Evolutionary conservation across 2,888 invertebrate species (phyloP).

Genomic region (Eristalis pertinax): DNA sequence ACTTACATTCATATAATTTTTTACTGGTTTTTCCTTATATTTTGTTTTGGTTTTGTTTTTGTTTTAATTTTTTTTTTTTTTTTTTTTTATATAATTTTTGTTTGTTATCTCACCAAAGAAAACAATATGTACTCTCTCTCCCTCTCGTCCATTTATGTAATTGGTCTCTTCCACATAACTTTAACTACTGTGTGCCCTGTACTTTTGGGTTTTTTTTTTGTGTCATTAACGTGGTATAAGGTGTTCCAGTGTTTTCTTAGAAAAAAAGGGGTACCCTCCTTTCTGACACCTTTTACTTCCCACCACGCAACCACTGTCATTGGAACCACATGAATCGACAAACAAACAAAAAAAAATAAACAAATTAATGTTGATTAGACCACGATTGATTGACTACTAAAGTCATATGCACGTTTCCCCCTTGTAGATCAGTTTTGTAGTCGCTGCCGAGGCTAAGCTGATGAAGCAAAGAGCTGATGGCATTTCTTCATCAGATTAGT

Average conservation of each 20-base stretch:
- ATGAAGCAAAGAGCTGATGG: too few relatives aligned
- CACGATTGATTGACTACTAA: not conserved
- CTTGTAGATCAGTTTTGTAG: not conserved
- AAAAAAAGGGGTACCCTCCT: conserved; percentile 48
- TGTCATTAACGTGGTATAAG: conserved; percentile 60
- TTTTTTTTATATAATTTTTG: conserved; percentile 56
- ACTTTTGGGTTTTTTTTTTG: conserved; percentile 37
- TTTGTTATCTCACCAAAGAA: conserved; percentile 58
- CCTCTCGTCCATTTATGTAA: conserved; percentile 46
- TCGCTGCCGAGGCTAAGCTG: too few relatives aligned
- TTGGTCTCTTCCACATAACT: conserved; percentile 44
- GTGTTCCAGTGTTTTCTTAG: conserved; percentile 38
- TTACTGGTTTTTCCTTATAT: conserved; percentile 61
- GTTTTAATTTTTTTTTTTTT: conserved; percentile 59
- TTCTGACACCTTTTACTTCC: conserved; percentile 39
- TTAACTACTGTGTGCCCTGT: conserved; percentile 43
- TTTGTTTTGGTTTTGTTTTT: conserved; percentile 68
- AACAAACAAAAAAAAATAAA: conserved; percentile 20
- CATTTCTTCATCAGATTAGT: not conserved
- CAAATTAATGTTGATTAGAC: not conserved
- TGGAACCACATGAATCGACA: conserved; percentile 16
- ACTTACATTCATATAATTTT: conserved; percentile 29
- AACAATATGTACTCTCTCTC: conserved; percentile 24
- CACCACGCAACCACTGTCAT: conserved; percentile 40
- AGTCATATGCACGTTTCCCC: not conserved